Conservation (phyloP, 2,113 vertebrate genomes). For the Arizona elegans region DNA sequence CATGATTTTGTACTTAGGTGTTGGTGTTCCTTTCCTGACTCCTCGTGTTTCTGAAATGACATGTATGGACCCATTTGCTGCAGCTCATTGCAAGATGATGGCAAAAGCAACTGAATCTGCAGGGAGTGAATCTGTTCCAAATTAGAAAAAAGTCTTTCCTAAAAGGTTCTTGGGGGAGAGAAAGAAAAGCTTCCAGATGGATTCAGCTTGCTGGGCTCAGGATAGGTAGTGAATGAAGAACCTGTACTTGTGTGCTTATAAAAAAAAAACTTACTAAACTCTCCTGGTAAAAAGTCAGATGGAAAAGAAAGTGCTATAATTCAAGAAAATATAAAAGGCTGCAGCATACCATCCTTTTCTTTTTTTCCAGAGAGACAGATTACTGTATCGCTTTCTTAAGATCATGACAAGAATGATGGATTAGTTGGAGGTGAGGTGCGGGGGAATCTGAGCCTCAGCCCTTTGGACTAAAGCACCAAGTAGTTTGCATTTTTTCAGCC, state of each 20-base stretch:
- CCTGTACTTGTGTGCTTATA: constrained; percentile 46
- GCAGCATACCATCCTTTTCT: constrained; percentile 46
- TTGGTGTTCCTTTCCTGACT: not conserved
- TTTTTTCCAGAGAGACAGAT: constrained; percentile 60
- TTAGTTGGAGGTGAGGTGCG: constrained; percentile 55
- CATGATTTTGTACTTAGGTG: not conserved
- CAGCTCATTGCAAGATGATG: constrained; percentile 51
- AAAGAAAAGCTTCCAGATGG: constrained; percentile 57
- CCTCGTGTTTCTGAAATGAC: constrained; percentile 53
- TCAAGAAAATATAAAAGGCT: constrained; percentile 71
- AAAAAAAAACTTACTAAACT: constrained; percentile 62
- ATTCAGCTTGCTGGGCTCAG: constrained; percentile 52
- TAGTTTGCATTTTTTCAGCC: constrained; percentile 53
- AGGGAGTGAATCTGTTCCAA: constrained; percentile 65
- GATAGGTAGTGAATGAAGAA: constrained; percentile 67
- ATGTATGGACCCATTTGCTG: constrained; percentile 49
- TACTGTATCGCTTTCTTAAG: constrained; percentile 57
- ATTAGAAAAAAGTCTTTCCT: constrained; percentile 67
- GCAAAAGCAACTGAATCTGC: constrained; percentile 45
- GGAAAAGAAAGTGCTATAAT: constrained; percentile 74
- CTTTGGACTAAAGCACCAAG: constrained; percentile 51
- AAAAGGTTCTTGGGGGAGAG: constrained; percentile 56
- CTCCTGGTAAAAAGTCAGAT: constrained; percentile 71
- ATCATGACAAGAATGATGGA: constrained; percentile 68
- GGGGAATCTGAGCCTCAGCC: constrained; percentile 52